Percentiles rank a stretch among this genome's conserved stretches.
phyloP scores from a whole-genome alignment of 2,113 vertebrate species.

The Mus musculus region GRCm39 chr8:79806001-79806500 shows the following conservation, averaged over 20 bases:
- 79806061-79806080: not conserved
- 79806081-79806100: slow-evolving; percentile 79
- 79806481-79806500: not conserved
- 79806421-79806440: not conserved
- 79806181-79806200: slow-evolving; percentile 71
- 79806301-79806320: not conserved
- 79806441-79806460: not conserved
- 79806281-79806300: not conserved
- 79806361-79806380: not conserved
- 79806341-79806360: not conserved
- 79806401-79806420: not conserved
- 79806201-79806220: slow-evolving; percentile 72
- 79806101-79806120: slow-evolving; percentile 76
- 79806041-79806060: slow-evolving; percentile 71
- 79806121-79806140: slow-evolving; percentile 66
- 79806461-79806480: not conserved
- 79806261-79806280: slow-evolving; percentile 11
- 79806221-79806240: slow-evolving; percentile 68
- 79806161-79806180: slow-evolving; percentile 69
- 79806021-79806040: slow-evolving; percentile 75
- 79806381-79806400: not conserved
- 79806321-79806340: not conserved
- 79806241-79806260: slow-evolving; percentile 66
- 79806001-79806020: slow-evolving; percentile 41
- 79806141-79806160: slow-evolving; percentile 69